Percentiles rank a stretch among this genome's conserved stretches.
Conservation (phyloP, 2,113 vertebrate genomes). For the Salvelinus fontinalis region DNA sequence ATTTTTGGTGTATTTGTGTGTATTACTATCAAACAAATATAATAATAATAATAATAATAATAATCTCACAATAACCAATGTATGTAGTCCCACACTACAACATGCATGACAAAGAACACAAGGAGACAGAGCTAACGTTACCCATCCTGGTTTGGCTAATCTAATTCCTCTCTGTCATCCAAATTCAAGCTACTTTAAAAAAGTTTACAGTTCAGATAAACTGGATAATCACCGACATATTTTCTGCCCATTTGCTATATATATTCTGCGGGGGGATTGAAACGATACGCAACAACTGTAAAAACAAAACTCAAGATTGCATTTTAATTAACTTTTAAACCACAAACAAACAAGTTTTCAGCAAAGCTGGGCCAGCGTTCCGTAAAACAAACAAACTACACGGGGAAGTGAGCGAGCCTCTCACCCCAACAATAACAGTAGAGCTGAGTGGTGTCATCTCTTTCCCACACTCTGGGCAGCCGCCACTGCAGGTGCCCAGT, state of each 20-base stretch:
- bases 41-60: background rate
- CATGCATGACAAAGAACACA: background rate
- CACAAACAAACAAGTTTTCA: conserved; percentile 79
- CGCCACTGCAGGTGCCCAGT: conserved; percentile 68
- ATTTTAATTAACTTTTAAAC: conserved; percentile 78
- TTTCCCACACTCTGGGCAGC: conserved; percentile 74
- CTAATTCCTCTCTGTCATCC: conserved; percentile 43
- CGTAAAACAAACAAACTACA: conserved; percentile 82
- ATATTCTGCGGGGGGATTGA: conserved; percentile 19
- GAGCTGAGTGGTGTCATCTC: conserved; percentile 65
- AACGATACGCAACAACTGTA: conserved; percentile 68
- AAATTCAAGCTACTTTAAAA: conserved; percentile 60
- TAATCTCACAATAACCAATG: background rate
- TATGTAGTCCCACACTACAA: too few species aligned
- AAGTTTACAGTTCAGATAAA: conserved; percentile 65
- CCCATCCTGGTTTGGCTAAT: conserved; percentile 22
- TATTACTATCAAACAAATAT: too few species aligned
- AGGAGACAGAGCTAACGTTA: background rate
- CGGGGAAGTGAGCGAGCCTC: conserved; percentile 68
- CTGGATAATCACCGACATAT: conserved; percentile 68
- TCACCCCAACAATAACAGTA: conserved; percentile 81
- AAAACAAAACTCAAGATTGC: conserved; percentile 70
- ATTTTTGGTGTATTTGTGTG: too few species aligned
- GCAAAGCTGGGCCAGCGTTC: conserved; percentile 68
- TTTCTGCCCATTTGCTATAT: conserved; percentile 41